Evolutionary conservation across 2,113 vertebrate genomes (phyloP).

Genomic region (Limnothrissa miodon): DNA sequence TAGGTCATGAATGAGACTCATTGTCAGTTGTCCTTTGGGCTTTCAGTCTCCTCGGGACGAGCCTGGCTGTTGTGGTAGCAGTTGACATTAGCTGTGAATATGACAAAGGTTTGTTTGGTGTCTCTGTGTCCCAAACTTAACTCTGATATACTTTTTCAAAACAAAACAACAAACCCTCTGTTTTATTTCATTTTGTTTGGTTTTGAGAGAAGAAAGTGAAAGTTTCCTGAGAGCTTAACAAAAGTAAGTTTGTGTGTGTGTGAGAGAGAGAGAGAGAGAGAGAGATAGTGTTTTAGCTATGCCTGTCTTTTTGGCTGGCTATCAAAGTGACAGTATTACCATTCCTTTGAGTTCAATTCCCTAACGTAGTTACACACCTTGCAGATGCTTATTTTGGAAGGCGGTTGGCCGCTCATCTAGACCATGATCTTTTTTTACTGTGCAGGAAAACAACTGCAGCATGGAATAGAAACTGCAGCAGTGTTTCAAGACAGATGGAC

Average conservation of each 20-base stretch:
- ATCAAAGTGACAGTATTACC: not conserved
- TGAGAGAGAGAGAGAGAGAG: no score
- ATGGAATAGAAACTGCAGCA: not conserved
- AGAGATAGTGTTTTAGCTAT: not conserved
- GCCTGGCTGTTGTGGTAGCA: not conserved
- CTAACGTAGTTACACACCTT: not conserved
- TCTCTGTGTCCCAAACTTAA: not conserved
- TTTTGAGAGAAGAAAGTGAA: not conserved
- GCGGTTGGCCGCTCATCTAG: not conserved
- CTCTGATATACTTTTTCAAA: no score
- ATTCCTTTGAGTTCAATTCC: slow-evolving; percentile 11
- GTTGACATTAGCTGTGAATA: not conserved
- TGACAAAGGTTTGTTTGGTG: not conserved
- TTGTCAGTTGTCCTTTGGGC: not conserved
- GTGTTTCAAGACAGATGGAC: not conserved
- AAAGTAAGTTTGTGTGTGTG: not conserved
- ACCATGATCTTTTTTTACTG: not conserved
- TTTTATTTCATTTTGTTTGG: not conserved
- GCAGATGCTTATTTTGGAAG: slow-evolving; percentile 1
- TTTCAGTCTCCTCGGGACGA: not conserved
- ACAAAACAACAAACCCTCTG: no score
- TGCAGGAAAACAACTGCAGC: not conserved
- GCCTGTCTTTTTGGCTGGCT: not conserved
- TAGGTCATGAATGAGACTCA: not conserved
- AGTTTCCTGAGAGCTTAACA: not conserved